phyloP scores from a whole-genome alignment of 2,797 vertebrate genomes.

The Brotula barbata region DNA sequence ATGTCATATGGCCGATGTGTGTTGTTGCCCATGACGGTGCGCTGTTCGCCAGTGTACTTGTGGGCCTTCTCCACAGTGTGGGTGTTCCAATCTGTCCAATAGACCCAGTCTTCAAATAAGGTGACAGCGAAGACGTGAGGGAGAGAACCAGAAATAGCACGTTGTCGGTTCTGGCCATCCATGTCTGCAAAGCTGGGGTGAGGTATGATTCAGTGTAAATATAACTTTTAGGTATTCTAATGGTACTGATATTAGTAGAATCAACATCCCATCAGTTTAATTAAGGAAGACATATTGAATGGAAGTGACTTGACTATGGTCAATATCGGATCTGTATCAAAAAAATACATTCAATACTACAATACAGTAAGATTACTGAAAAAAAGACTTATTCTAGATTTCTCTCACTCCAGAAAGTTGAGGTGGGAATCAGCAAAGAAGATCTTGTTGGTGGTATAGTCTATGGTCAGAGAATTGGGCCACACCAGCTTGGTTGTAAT shows the following conservation, averaged over 20 bases:
- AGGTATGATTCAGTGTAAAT: background rate
- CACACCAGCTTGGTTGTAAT: slow-evolving; percentile 75
- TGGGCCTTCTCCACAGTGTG: slow-evolving; percentile 76
- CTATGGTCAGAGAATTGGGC: slow-evolving; percentile 75
- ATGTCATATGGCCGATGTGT: slow-evolving; percentile 76
- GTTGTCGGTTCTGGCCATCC: slow-evolving; percentile 75
- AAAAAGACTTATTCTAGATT: no score
- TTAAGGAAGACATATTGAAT: no score
- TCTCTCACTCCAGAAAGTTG: slow-evolving; percentile 74
- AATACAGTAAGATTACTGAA: no score
- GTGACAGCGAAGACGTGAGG: slow-evolving; percentile 74
- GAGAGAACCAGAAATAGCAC: slow-evolving; percentile 71
- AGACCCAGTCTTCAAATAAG: slow-evolving; percentile 76
- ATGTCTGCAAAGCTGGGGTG: slow-evolving; percentile 78
- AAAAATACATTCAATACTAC: no score
- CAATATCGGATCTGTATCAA: no score
- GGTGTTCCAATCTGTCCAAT: slow-evolving; percentile 80
- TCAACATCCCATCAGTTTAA: no score
- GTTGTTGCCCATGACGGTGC: slow-evolving; percentile 76
- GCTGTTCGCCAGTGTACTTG: slow-evolving; percentile 73
- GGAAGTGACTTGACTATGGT: no score
- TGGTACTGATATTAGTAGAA: no score
- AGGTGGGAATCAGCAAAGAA: slow-evolving; percentile 80
- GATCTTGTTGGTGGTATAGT: slow-evolving; percentile 79
- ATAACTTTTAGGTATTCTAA: background rate